Percentiles rank a stretch among this genome's conserved stretches.
phyloP scores from a whole-genome alignment of 1,140 invertebrate species.

The Caenorhabditis briggsae region DNA sequence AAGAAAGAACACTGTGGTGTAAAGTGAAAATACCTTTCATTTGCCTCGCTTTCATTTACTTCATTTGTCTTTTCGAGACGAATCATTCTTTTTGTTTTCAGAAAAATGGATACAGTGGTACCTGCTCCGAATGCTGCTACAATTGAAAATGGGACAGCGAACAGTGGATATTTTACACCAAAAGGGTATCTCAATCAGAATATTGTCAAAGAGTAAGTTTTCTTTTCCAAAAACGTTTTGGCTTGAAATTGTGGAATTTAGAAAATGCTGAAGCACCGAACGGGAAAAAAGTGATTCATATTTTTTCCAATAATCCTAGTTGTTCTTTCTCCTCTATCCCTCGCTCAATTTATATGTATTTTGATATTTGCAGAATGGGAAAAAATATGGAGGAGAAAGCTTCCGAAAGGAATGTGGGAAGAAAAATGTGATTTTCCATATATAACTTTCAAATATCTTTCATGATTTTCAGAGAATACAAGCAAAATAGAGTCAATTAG shows the following conservation, averaged over 20 bases:
- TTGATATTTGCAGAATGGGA: not conserved
- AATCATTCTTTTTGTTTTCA: not conserved
- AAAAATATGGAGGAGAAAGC: not conserved
- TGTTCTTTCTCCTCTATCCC: not conserved
- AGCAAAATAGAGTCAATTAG: slow-evolving; percentile 2
- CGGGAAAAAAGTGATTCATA: not conserved
- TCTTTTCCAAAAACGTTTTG: no score
- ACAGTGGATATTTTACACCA: slow-evolving; percentile 31
- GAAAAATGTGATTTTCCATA: no score
- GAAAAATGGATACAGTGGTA: slow-evolving; percentile 32
- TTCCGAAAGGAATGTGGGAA: not conserved
- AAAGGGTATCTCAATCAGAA: slow-evolving; percentile 46
- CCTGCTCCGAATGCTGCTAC: slow-evolving; percentile 12
- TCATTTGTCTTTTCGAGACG: not conserved
- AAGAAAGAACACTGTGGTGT: not conserved
- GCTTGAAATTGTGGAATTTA: no score
- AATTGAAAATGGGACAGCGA: not conserved
- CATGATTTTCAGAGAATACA: not conserved
- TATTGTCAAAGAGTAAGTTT: slow-evolving; percentile 34
- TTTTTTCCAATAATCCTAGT: not conserved
- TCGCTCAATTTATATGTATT: not conserved
- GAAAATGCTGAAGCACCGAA: not conserved
- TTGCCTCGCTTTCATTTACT: not conserved
- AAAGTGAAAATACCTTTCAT: slow-evolving; percentile 18
- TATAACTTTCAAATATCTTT: not conserved